Conservation (phyloP, 2,888 invertebrate species). For the Lochmaea capreae region DNA sequence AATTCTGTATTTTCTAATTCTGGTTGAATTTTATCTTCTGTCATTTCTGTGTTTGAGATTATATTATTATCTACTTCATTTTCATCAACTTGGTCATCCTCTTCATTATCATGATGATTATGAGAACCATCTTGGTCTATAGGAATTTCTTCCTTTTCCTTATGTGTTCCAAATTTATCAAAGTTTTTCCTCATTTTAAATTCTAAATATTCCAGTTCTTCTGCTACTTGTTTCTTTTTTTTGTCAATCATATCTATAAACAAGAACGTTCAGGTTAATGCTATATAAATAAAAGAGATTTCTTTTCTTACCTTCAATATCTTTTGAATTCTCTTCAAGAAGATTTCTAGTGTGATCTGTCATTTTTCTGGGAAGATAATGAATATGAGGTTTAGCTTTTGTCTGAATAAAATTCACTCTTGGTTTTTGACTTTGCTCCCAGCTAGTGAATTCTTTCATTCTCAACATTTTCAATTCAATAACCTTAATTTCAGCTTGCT, state of each 20-base stretch:
- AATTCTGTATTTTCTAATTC: constrained; percentile 7
- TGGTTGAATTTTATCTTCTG: background rate
- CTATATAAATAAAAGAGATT: no score
- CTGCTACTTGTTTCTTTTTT: constrained; percentile 73
- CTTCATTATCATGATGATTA: constrained; percentile 20
- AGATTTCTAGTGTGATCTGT: constrained; percentile 77
- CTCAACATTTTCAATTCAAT: constrained; percentile 91
- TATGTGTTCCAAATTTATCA: constrained; percentile 51
- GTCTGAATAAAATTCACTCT: constrained; percentile 88
- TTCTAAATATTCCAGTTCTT: constrained; percentile 75
- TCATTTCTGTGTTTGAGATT: background rate
- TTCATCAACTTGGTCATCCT: constrained; percentile 13
- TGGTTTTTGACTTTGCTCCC: constrained; percentile 84
- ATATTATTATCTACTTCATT: background rate
- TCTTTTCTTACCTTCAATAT: constrained; percentile 71
- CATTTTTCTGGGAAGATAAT: constrained; percentile 87
- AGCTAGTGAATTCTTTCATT: constrained; percentile 87
- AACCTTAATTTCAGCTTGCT: constrained; percentile 88
- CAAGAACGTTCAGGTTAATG: constrained; percentile 16
- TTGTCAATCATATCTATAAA: constrained; percentile 72
- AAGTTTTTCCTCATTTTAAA: constrained; percentile 65
- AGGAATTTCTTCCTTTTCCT: constrained; percentile 12
- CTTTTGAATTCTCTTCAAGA: constrained; percentile 72
- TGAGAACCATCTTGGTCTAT: constrained; percentile 24
- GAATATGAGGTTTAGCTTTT: constrained; percentile 86